Conservation (phyloP, 1,140 invertebrate species). For the Zaprionus ornatus region DNA sequence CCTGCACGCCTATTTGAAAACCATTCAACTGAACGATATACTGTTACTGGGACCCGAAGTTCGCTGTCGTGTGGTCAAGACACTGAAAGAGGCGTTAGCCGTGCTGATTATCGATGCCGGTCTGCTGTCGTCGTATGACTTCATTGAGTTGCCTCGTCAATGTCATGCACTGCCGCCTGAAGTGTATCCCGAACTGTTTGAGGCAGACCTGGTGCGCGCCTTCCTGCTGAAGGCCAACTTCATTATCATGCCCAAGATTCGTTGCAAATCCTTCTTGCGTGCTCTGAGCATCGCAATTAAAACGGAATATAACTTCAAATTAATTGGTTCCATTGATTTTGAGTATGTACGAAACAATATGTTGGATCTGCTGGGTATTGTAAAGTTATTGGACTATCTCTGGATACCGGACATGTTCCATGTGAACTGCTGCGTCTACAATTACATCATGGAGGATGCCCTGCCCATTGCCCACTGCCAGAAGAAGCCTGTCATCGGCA, state of each 20-base stretch:
- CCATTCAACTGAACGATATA: constrained; percentile 58
- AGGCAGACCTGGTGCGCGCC: constrained; percentile 51
- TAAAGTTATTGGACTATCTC: constrained; percentile 73
- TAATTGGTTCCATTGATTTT: constrained; percentile 77
- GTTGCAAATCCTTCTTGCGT: constrained; percentile 65
- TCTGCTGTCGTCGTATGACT: constrained; percentile 70
- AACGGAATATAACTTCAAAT: constrained; percentile 41
- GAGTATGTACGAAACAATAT: constrained; percentile 76
- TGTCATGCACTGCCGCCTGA: constrained; percentile 52
- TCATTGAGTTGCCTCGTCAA: constrained; percentile 75
- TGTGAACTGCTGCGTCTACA: constrained; percentile 61
- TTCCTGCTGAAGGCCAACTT: constrained; percentile 54
- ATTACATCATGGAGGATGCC: constrained; percentile 75
- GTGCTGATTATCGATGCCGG: constrained; percentile 70
- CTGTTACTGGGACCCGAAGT: constrained; percentile 63
- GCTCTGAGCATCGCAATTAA: constrained; percentile 44
- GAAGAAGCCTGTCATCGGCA: constrained; percentile 72
- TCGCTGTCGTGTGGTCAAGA: constrained; percentile 68
- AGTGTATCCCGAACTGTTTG: constrained; percentile 46
- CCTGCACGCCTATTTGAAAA: constrained; percentile 56
- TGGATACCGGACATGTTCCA: constrained; percentile 79
- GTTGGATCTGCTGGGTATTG: constrained; percentile 73
- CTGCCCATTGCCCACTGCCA: constrained; percentile 70
- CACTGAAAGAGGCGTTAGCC: constrained; percentile 61
- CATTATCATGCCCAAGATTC: constrained; percentile 70